Conservation (phyloP, 2,888 invertebrate species). For the Teleogryllus oceanicus region DNA sequence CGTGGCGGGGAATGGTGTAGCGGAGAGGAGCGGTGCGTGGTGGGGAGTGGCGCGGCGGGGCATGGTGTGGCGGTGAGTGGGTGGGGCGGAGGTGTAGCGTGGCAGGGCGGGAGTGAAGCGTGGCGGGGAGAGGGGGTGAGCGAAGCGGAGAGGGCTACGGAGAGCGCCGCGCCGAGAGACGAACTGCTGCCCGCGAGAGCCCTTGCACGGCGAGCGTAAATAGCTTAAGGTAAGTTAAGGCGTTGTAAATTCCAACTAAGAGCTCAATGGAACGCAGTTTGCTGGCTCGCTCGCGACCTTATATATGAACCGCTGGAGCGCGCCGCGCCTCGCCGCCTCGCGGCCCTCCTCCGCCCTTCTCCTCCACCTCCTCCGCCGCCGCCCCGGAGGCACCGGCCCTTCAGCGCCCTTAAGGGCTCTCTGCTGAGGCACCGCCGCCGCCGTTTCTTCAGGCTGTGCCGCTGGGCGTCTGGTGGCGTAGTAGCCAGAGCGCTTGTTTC, state of each 20-base stretch:
- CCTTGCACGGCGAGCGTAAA: neutral
- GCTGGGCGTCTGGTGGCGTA: too few species aligned
- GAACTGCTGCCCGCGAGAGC: neutral
- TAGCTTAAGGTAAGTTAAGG: conserved; percentile 18
- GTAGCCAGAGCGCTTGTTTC: too few species aligned
- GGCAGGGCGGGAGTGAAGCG: neutral
- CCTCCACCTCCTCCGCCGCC: too few species aligned
- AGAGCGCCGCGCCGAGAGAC: neutral
- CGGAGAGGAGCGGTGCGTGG: neutral
- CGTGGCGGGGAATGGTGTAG: neutral
- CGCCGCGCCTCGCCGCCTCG: neutral
- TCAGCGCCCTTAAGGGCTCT: too few species aligned
- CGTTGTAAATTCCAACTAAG: conserved; percentile 18
- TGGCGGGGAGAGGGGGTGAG: neutral
- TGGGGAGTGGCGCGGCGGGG: neutral
- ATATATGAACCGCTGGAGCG: conserved; percentile 1
- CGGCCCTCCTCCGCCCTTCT: too few species aligned
- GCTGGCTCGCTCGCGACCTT: neutral
- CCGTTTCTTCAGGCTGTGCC: too few species aligned
- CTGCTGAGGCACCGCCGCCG: too few species aligned
- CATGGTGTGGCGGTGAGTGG: neutral
- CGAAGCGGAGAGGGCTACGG: neutral
- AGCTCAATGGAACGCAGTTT: conserved; percentile 18
- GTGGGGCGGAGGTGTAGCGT: neutral
- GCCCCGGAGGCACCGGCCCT: too few species aligned